phyloP scores from a whole-genome alignment of 2,888 invertebrate species.

The Teleogryllus oceanicus region DNA sequence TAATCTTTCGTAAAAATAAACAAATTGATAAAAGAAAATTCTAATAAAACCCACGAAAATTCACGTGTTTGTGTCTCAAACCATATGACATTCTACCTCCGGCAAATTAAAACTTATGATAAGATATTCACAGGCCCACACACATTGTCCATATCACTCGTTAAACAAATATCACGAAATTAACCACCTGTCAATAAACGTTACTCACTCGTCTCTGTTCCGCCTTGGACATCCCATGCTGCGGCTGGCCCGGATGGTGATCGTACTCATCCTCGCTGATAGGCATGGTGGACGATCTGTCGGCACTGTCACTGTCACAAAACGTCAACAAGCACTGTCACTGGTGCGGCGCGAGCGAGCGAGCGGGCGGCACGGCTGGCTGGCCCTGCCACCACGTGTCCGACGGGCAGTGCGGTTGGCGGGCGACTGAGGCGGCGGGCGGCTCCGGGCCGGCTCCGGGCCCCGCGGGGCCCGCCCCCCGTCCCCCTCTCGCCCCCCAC shows the following conservation, averaged over 20 bases:
- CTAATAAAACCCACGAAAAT: too few species aligned
- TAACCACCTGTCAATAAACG: neutral
- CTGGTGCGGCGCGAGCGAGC: neutral
- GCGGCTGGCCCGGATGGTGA: constrained; percentile 50
- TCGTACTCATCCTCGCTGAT: constrained; percentile 62
- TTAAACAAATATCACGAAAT: neutral
- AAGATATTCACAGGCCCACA: too few species aligned
- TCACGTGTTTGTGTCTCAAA: neutral
- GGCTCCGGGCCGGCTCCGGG: neutral
- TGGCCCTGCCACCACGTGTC: neutral
- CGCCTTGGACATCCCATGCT: constrained; percentile 22
- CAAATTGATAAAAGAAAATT: too few species aligned
- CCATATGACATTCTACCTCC: neutral
- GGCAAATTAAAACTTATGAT: too few species aligned
- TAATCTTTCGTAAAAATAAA: too few species aligned
- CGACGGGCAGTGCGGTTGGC: neutral
- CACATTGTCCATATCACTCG: neutral
- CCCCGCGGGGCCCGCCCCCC: neutral
- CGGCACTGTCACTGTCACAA: neutral
- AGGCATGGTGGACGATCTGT: constrained; percentile 50
- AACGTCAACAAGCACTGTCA: neutral
- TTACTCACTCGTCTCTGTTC: constrained; percentile 20
- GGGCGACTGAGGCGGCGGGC: neutral
- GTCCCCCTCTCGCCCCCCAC: neutral
- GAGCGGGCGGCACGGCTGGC: neutral